A percentile compares a stretch with the other conserved stretches of the same genome.
These are phyloP conservation scores for Sericinus montela DNA, from an alignment of 2,888 invertebrate species.

Conservation along the genomic window DNA sequence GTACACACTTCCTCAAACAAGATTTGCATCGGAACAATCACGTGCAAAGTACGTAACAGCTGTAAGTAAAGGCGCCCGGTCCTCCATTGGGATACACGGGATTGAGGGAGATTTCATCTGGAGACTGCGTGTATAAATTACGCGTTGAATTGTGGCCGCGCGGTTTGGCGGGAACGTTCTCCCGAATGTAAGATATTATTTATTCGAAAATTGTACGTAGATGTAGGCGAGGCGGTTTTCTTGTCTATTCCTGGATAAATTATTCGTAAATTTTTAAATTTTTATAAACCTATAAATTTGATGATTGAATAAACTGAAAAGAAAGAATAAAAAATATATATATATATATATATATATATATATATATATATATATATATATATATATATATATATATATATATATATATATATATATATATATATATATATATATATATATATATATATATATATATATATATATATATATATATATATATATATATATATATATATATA, in stretches of 20 bases:
- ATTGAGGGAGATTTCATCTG: conserved; percentile 39
- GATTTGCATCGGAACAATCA: conserved; percentile 27
- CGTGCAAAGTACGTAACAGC: conserved; percentile 29
- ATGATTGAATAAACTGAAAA: too few species aligned
- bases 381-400: too few species aligned
- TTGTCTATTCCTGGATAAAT: background rate
- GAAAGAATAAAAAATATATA: too few species aligned
- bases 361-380: too few species aligned
- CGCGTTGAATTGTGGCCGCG: conserved; percentile 6
- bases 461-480: too few species aligned
- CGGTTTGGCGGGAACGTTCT: conserved; percentile 23
- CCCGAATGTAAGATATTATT: conserved; percentile 12
- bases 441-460: too few species aligned
- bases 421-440: too few species aligned
- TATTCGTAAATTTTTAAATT: too few species aligned
- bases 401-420: too few species aligned
- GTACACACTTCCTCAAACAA: conserved; percentile 17
- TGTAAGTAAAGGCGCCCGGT: conserved; percentile 22
- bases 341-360: too few species aligned
- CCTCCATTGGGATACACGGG: conserved; percentile 25
- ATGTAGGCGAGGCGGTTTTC: background rate
- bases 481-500: too few species aligned
- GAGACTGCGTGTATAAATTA: conserved; percentile 30
- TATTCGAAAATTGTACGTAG: conserved; percentile 12
- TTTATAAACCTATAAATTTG: too few species aligned